These are phyloP conservation scores for Acromyrmex heyeri DNA, from an alignment of 1,140 invertebrate species.

Conservation along the genomic window DNA sequence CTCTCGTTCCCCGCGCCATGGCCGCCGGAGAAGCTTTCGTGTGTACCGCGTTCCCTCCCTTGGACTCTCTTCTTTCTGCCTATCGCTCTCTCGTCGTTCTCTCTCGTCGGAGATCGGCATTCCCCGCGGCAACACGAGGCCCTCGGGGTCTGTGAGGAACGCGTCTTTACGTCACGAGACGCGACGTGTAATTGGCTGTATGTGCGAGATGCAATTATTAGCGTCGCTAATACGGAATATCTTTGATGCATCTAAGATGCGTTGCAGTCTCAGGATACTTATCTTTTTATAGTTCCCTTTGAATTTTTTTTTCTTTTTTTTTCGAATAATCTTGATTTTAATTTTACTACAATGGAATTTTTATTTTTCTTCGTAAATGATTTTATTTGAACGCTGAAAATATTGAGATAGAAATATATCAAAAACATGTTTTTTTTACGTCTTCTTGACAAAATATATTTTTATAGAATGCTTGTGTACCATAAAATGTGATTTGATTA, in stretches of 20 bases:
- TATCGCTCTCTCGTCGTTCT: constrained; percentile 25
- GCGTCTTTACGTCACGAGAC: constrained; percentile 46
- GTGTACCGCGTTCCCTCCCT: constrained; percentile 46
- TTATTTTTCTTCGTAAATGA: background rate
- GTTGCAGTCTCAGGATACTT: background rate
- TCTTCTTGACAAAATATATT: background rate
- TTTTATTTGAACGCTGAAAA: background rate
- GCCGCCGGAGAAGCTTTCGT: constrained; percentile 37
- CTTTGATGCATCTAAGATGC: background rate
- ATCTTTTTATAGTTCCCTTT: background rate
- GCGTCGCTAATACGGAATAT: background rate
- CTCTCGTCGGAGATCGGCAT: constrained; percentile 48
- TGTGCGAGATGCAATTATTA: constrained; percentile 41
- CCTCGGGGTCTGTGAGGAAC: constrained; percentile 19
- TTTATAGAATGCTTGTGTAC: background rate
- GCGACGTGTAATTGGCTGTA: constrained; percentile 20
- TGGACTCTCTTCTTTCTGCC: constrained; percentile 23
- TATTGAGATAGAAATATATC: background rate
- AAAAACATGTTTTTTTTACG: background rate
- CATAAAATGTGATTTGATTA: background rate
- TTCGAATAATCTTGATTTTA: background rate
- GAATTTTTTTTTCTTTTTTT: background rate
- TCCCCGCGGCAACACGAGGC: constrained; percentile 31
- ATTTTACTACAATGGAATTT: background rate
- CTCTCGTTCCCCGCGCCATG: constrained; percentile 37